A percentile compares a stretch with the other conserved stretches of the same genome.
phyloP scores from a whole-genome alignment of 2,888 invertebrate genomes.

The Meteorus colon region DNA sequence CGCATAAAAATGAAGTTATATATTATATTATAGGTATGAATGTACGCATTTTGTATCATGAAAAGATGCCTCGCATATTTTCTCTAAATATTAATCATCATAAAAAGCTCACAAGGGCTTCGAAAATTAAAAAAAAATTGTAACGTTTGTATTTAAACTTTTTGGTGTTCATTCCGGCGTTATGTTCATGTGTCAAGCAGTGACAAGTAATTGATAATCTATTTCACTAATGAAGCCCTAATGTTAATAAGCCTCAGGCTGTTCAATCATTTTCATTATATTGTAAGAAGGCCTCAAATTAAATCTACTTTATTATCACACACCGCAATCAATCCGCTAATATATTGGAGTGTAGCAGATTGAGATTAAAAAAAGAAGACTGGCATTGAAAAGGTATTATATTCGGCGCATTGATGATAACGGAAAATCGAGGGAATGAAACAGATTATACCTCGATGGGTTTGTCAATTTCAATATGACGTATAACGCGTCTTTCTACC shows the following conservation, averaged over 20 bases:
- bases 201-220: conserved; percentile 19
- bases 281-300: conserved; percentile 4
- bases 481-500: conserved; percentile 54
- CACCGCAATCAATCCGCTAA: conserved; percentile 16
- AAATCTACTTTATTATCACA: conserved; percentile 4
- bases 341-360: conserved; percentile 30
- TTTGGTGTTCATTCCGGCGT: conserved; percentile 42
- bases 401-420: not conserved
- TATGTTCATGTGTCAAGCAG: conserved; percentile 29
- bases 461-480: conserved; percentile 44
- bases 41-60: conserved; percentile 29
- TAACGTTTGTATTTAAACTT: conserved; percentile 34
- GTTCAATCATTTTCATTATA: conserved; percentile 1
- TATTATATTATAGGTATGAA: conserved; percentile 10
- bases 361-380: conserved; percentile 18
- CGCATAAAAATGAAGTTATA: not conserved
- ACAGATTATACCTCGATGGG: conserved; percentile 54
- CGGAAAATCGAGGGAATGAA: conserved; percentile 18
- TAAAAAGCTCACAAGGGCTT: conserved; percentile 23
- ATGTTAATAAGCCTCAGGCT: conserved; percentile 31
- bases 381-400: not conserved
- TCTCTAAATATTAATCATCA: conserved; percentile 22
- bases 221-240: conserved; percentile 19
- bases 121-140: conserved; percentile 27
- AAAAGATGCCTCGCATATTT: conserved; percentile 9